Base-by-base conservation (phyloP, 1,140 invertebrate species). In the Hyposmocoma kahamanoa region DNA sequence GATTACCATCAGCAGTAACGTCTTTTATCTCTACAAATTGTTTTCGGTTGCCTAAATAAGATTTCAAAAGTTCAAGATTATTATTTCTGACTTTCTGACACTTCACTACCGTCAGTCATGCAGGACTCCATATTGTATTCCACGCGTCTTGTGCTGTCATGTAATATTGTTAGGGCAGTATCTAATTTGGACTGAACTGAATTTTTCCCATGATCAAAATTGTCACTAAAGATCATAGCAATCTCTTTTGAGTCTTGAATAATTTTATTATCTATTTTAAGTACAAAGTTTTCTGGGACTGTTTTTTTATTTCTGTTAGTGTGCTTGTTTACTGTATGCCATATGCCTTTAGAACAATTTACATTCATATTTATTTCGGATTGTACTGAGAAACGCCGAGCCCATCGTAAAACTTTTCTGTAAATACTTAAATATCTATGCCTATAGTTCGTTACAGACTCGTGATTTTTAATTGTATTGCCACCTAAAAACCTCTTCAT, bases 51-150 rank as follows among this genome's bases (percentile, higher is more conserved):
- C n/a, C n/a, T 9, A 43, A 18, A 22, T 43, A 26, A 43, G 22
- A 24, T 43, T 24, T 8, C 15, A 58, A 21, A 18, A 57, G 36
- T 6, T 58, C 50, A 24, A 49, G 26, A 42, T 57, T 51, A 2
- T 49, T 11, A 32, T 52, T 52, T 10, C 51, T 38, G 18, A 56
- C 9, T 36, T 0, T 53, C 39, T 10, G 11, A 21, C 5, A 54
- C 36, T 22, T 54, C 42, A 24, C 11, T 3, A 6, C 19, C 8
- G n/a, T 15, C 36, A 4, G 28, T 34, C 2, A 8, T 19, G 11
- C 32, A 10, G 10, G 5, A 20, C 9, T 19, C 13, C 38, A 41
- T 41, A 21, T 20, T 21, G 10, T 9, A 8, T 2, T 20, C 13
- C n/a, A 41, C 20, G 20, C 38, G 20, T 21, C 18, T 41, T 13